Evolutionary conservation across 2,113 vertebrate species (phyloP).

Genomic region (Alligator mississippiensis): DNA sequence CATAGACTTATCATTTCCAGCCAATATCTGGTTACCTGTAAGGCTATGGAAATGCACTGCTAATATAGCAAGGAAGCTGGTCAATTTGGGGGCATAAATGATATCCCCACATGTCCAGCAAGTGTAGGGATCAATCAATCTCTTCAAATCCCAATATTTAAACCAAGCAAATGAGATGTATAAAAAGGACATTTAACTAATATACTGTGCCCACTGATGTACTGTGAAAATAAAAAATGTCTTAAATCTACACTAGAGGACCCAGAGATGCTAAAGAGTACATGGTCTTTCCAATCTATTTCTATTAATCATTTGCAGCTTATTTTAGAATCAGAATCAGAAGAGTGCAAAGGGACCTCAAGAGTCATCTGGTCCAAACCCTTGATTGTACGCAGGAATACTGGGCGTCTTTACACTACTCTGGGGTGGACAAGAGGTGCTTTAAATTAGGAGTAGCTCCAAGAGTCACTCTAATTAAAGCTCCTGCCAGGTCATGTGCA

Average conservation of each 20-base stretch:
- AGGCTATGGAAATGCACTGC: background rate
- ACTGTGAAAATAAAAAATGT: conserved; percentile 9
- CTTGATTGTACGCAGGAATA: too few relatives aligned
- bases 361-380: too few relatives aligned
- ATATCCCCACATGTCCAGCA: background rate
- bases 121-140: background rate
- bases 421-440: too few relatives aligned
- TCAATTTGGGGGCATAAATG: background rate
- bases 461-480: too few relatives aligned
- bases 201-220: background rate
- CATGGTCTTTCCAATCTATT: conserved; percentile 12
- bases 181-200: background rate
- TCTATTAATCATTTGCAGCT: conserved; percentile 35
- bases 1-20: background rate
- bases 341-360: background rate
- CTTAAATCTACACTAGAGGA: background rate
- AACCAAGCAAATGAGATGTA: conserved; percentile 4
- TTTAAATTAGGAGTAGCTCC: too few relatives aligned
- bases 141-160: background rate
- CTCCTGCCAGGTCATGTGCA: too few relatives aligned
- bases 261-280: conserved; percentile 1
- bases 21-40: background rate
- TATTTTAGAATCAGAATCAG: conserved; percentile 2
- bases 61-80: background rate
- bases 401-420: too few relatives aligned